Percentiles rank a stretch among this genome's conserved stretches.
Conservation (phyloP, 2,113 vertebrate species). For the Boulengeromyrus knoepffleri region DNA sequence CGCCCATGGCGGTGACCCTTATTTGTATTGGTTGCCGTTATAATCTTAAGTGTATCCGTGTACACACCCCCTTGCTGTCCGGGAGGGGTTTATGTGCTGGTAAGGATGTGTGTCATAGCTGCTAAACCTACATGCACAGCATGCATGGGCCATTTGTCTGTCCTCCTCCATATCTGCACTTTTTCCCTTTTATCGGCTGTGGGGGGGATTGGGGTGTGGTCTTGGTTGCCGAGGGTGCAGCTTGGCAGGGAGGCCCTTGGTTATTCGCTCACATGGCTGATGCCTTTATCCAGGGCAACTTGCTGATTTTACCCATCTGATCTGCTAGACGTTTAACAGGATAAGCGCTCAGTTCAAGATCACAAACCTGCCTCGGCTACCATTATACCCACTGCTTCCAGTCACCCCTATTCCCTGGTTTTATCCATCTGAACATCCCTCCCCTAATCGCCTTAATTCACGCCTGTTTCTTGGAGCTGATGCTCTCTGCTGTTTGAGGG, state of each 20-base stretch:
- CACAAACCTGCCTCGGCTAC: not conserved
- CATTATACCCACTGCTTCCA: not conserved
- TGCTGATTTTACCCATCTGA: not conserved
- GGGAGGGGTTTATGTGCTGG: not conserved
- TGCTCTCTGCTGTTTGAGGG: not conserved
- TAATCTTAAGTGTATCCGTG: not conserved
- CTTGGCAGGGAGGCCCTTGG: not conserved
- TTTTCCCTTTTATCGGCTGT: not conserved
- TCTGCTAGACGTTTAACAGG: not conserved
- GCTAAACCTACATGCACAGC: not conserved
- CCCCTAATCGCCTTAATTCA: not conserved
- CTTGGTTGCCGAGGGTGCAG: not conserved
- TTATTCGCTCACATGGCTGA: not conserved
- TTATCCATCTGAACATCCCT: not conserved
- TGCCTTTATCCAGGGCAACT: not conserved
- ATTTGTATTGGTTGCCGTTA: not conserved
- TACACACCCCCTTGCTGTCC: not conserved
- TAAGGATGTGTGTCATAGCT: not conserved
- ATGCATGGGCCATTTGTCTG: not conserved
- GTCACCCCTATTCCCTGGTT: not conserved
- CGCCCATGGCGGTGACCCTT: not conserved
- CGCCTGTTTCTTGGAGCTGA: not conserved
- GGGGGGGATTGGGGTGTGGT: not conserved
- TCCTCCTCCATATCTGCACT: not conserved
- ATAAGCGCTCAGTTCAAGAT: not conserved